These are phyloP conservation scores for Peucedramus taeniatus DNA, from an alignment of 2,113 vertebrate genomes.

Conservation along the genomic window DNA sequence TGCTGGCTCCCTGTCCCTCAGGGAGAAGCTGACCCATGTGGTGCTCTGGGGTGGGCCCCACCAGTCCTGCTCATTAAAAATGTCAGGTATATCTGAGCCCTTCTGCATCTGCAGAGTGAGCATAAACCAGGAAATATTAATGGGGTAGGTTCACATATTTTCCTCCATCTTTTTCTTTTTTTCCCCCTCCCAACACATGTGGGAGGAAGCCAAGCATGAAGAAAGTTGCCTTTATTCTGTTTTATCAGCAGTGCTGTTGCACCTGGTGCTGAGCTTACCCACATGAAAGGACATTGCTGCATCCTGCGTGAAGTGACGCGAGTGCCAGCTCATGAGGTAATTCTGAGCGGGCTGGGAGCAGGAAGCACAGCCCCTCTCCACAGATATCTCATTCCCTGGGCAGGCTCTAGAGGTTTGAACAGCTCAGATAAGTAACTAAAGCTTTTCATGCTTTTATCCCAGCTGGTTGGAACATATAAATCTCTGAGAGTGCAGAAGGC, in stretches of 20 bases:
- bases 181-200: neutral
- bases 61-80: neutral
- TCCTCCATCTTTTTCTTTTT: neutral
- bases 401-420: neutral
- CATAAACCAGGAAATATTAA: neutral
- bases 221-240: constrained; percentile 6
- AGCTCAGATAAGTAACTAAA: neutral
- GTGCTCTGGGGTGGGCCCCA: neutral
- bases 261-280: neutral
- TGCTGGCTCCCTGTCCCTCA: neutral
- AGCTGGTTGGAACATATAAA: neutral
- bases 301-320: neutral
- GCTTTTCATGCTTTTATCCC: neutral
- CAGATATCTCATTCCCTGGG: neutral
- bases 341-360: neutral
- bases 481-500: neutral
- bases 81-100: neutral
- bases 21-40: neutral
- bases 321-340: neutral
- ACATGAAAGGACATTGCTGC: neutral
- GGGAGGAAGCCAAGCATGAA: neutral
- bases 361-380: neutral
- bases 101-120: accelerated
- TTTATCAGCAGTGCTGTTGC: neutral
- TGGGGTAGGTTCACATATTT: neutral